Evolutionary conservation across 2,888 invertebrate genomes (phyloP).

Genomic region (Trichogramma evanescens): DNA sequence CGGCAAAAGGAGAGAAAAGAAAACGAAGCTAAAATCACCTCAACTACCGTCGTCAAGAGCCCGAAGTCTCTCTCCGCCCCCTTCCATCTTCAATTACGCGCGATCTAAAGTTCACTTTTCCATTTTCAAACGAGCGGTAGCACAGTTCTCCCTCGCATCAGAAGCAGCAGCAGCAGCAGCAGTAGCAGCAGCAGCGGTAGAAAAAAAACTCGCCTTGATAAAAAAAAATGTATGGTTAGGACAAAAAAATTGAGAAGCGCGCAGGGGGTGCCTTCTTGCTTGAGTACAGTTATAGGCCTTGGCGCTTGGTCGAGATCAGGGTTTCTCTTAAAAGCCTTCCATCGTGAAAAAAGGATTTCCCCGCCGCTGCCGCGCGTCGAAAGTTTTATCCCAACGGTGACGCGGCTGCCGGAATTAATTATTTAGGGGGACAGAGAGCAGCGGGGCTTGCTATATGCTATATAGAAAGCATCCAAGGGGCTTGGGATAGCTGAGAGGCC

Average conservation of each 20-base stretch:
- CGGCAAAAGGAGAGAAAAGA: too few relatives aligned
- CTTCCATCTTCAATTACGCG: conserved; percentile 15
- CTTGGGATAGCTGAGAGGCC: conserved; percentile 27
- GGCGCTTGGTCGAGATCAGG: too few relatives aligned
- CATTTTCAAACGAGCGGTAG: conserved; percentile 14
- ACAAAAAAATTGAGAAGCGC: too few relatives aligned
- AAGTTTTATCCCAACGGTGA: conserved; percentile 18
- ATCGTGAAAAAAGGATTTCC: conserved; percentile 23
- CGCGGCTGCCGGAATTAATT: conserved; percentile 47
- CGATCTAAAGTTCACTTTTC: conserved; percentile 22
- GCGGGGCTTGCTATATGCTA: conserved; percentile 31
- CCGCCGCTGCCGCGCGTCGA: conserved; percentile 13
- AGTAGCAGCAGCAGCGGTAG: too few relatives aligned
- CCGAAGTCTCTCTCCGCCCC: not conserved
- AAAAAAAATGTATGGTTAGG: too few relatives aligned
- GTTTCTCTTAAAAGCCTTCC: conserved; percentile 21
- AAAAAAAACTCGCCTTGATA: too few relatives aligned
- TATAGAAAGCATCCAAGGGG: too few relatives aligned
- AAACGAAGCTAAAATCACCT: too few relatives aligned
- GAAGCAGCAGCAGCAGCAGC: too few relatives aligned
- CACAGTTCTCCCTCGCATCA: not conserved
- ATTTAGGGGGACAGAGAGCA: conserved; percentile 47
- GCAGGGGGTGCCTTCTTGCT: too few relatives aligned
- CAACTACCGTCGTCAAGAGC: too few relatives aligned
- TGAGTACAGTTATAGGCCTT: too few relatives aligned